These are phyloP conservation scores for Masticophis lateralis DNA, from an alignment of 2,797 vertebrate species.

Conservation along the genomic window DNA sequence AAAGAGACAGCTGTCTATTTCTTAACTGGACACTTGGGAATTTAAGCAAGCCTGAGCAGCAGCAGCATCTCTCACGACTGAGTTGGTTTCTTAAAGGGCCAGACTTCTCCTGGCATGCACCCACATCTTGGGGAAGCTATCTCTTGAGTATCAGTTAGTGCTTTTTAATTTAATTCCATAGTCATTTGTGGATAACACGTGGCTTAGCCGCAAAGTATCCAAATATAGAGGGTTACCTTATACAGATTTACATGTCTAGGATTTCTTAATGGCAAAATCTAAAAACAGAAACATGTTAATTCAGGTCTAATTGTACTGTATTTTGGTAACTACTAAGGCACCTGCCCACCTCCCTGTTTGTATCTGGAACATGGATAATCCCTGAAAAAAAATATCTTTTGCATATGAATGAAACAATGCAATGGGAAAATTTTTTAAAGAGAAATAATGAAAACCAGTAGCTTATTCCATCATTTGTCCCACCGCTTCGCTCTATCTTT, in stretches of 20 bases:
- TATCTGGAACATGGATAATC: neutral
- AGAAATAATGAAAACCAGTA: conserved; percentile 29
- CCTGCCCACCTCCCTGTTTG: neutral
- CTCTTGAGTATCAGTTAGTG: neutral
- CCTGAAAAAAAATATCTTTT: neutral
- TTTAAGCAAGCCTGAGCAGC: conserved; percentile 60
- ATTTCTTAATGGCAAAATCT: rapidly evolving
- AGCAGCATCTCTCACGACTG: conserved; percentile 51
- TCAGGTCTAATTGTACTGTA: neutral
- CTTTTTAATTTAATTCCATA: neutral
- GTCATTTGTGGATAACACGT: neutral
- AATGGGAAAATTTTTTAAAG: conserved; percentile 1
- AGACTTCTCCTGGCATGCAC: conserved; percentile 7
- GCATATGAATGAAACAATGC: conserved; percentile 25
- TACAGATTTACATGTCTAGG: neutral
- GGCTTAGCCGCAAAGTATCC: neutral
- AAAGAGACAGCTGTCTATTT: conserved; percentile 84
- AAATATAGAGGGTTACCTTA: neutral
- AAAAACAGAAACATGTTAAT: neutral
- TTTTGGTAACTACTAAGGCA: neutral
- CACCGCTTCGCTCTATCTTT: conserved; percentile 3
- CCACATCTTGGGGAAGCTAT: neutral
- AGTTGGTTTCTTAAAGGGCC: conserved; percentile 69
- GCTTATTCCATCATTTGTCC: neutral
- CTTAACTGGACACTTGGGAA: conserved; percentile 67